A percentile compares a stretch with the other conserved stretches of the same genome.
Conservation (phyloP, 2,113 vertebrate species). For the Charina bottae region DNA sequence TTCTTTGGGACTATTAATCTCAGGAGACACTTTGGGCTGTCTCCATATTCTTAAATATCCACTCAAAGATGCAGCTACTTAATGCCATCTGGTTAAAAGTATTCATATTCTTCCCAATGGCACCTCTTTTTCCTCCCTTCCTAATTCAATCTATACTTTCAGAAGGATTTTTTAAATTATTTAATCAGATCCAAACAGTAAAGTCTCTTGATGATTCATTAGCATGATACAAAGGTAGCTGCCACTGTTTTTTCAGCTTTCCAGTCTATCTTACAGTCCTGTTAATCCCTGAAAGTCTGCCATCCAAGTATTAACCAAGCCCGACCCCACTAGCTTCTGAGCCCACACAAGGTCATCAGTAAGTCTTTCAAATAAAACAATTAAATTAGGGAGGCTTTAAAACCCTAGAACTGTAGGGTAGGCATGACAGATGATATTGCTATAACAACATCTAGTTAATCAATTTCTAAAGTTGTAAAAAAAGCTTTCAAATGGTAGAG, state of each 20-base stretch:
- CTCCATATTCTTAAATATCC: constrained; percentile 38
- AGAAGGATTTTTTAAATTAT: background rate
- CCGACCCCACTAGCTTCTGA: background rate
- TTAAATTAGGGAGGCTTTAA: background rate
- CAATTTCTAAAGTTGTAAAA: background rate
- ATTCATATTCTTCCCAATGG: constrained; percentile 59
- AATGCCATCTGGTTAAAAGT: constrained; percentile 57
- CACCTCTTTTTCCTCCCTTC: constrained; percentile 39
- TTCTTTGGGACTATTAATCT: constrained; percentile 42
- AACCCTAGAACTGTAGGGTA: background rate
- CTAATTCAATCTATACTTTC: background rate
- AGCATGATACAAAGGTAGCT: background rate
- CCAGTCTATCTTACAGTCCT: background rate
- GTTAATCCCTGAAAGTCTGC: background rate
- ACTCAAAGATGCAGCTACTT: background rate
- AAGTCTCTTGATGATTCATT: background rate
- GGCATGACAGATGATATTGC: background rate
- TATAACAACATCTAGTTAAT: background rate
- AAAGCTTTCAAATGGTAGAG: background rate
- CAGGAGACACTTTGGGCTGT: constrained; percentile 49
- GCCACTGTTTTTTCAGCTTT: background rate
- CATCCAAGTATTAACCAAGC: background rate
- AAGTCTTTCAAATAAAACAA: background rate
- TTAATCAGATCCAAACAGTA: background rate
- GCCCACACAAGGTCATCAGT: background rate